These are phyloP conservation scores for Protobothrops mucrosquamatus DNA, from an alignment of 2,113 vertebrate genomes.

Conservation along the genomic window DNA sequence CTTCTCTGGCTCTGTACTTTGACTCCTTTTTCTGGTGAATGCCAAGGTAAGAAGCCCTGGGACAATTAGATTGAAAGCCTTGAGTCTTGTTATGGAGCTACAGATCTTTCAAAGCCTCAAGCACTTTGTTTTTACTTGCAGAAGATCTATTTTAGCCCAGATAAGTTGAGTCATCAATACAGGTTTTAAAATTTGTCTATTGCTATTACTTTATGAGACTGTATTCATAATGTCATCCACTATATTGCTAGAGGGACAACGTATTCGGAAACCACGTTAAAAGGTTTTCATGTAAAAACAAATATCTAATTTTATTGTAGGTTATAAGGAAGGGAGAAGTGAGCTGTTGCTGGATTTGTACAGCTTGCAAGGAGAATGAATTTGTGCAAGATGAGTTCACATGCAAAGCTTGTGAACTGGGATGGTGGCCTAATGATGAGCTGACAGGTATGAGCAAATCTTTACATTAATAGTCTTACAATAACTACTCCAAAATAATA, in stretches of 20 bases:
- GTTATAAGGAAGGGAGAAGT: slow-evolving; percentile 98
- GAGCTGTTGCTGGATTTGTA: slow-evolving; percentile 99
- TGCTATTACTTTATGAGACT: not conserved
- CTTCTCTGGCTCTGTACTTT: not conserved
- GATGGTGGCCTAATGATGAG: slow-evolving; percentile 91
- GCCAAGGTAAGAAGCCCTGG: not conserved
- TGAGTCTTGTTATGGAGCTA: not conserved
- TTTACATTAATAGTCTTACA: not conserved
- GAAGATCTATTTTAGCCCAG: not conserved
- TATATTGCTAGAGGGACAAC: not conserved
- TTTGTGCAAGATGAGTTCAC: slow-evolving; percentile 97
- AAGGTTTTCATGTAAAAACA: not conserved
- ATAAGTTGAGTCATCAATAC: not conserved
- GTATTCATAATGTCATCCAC: not conserved
- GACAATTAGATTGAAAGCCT: not conserved
- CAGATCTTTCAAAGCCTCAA: not conserved
- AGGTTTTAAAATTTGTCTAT: not conserved
- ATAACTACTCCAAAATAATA: not conserved
- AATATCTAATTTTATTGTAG: slow-evolving; percentile 64
- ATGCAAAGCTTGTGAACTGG: slow-evolving; percentile 94
- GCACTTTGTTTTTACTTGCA: not conserved
- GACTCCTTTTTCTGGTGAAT: not conserved
- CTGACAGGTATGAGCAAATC: slow-evolving; percentile 79
- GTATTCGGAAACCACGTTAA: not conserved
- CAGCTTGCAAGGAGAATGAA: slow-evolving; percentile 96